Percentiles rank a stretch among this genome's conserved stretches.
These are phyloP conservation scores for Gopherus flavomarginatus DNA, from an alignment of 2,113 vertebrate species.

Conservation along the genomic window DNA sequence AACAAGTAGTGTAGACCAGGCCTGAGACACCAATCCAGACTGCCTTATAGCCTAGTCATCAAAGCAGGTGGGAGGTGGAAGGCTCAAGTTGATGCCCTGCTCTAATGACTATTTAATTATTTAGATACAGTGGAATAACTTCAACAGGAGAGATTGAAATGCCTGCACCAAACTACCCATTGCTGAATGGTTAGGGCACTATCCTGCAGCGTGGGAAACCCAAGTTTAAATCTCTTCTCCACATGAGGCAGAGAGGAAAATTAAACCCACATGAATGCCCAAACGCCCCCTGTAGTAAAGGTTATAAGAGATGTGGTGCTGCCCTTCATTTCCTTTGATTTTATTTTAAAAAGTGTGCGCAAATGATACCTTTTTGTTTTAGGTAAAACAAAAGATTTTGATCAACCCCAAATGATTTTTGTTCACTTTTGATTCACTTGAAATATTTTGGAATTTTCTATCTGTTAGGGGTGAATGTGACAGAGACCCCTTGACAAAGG, in stretches of 20 bases:
- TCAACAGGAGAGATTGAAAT: not conserved
- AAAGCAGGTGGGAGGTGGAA: not conserved
- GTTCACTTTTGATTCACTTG: not conserved
- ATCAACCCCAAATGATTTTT: not conserved
- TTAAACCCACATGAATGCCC: not conserved
- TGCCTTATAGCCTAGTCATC: not conserved
- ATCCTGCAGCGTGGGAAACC: not conserved
- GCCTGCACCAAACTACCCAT: not conserved
- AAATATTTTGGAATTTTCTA: not conserved
- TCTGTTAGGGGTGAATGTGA: not conserved
- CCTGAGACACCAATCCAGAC: too few relatives aligned
- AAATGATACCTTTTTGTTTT: not conserved
- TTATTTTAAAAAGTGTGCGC: not conserved
- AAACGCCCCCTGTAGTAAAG: not conserved
- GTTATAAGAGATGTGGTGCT: not conserved
- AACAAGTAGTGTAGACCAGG: too few relatives aligned
- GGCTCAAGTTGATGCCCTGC: not conserved
- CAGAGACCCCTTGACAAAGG: not conserved
- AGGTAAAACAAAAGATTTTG: not conserved
- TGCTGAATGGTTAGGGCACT: not conserved
- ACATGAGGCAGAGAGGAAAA: not conserved
- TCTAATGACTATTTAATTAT: not conserved
- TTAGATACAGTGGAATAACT: not conserved
- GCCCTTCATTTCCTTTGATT: not conserved
- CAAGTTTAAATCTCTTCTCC: not conserved